These are phyloP conservation scores for Drosophila burlai DNA, from an alignment of 1,140 invertebrate species.

Conservation along the genomic window DNA sequence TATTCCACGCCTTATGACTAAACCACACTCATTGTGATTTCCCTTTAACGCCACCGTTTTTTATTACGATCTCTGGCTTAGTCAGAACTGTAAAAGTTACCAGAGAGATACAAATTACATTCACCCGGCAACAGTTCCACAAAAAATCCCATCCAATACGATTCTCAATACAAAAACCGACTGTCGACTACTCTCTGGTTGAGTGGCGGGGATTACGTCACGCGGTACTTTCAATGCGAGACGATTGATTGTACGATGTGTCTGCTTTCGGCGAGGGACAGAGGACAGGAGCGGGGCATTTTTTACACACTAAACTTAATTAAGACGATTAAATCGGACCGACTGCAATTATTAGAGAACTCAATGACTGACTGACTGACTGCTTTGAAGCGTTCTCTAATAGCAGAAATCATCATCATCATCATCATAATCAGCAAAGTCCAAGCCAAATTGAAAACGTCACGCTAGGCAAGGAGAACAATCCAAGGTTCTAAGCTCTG, in stretches of 20 bases:
- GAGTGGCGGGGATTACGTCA: constrained; percentile 31
- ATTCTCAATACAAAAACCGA: constrained; percentile 2
- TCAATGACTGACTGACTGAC: constrained; percentile 1
- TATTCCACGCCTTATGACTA: too few relatives aligned
- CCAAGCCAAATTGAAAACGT: constrained; percentile 44
- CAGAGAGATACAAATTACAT: constrained; percentile 9
- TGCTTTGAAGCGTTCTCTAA: constrained; percentile 24
- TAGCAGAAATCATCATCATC: constrained; percentile 17
- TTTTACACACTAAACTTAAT: constrained; percentile 40
- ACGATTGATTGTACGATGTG: constrained; percentile 32
- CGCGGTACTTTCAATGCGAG: constrained; percentile 41
- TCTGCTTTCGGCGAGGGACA: constrained; percentile 38
- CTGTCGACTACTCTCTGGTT: background rate
- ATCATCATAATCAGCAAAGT: constrained; percentile 3
- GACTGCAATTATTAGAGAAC: constrained; percentile 43
- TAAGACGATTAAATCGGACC: constrained; percentile 49
- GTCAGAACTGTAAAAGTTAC: constrained; percentile 11
- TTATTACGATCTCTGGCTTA: constrained; percentile 8
- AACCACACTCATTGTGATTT: background rate
- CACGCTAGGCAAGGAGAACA: constrained; percentile 45
- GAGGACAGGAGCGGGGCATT: background rate
- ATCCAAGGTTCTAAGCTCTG: constrained; percentile 25
- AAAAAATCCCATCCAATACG: background rate
- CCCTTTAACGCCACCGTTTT: background rate
- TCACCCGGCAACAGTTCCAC: constrained; percentile 23